phyloP scores from a whole-genome alignment of 1,140 invertebrate genomes.

The Brachionus plicatilis region DNA sequence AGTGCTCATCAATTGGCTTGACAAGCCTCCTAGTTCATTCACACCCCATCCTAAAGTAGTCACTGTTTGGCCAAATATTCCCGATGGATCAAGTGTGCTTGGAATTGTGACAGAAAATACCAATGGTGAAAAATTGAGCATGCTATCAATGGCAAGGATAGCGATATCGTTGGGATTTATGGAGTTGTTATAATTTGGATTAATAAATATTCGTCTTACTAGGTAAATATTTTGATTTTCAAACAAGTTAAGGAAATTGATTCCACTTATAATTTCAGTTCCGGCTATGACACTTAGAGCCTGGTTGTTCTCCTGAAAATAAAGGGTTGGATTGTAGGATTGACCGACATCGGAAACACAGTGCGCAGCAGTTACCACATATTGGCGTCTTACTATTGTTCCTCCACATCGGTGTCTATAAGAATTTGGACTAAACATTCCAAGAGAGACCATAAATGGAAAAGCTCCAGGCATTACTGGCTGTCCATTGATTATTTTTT shows the following conservation, averaged over 20 bases:
- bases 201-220: not conserved
- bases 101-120: not conserved
- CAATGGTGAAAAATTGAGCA: not conserved
- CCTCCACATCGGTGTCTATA: constrained; percentile 44
- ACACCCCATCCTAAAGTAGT: not conserved
- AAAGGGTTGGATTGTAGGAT: not conserved
- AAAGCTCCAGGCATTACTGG: not conserved
- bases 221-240: not conserved
- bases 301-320: not conserved
- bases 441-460: not conserved
- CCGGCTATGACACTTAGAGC: not conserved
- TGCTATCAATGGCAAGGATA: not conserved
- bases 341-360: constrained; percentile 42
- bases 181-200: not conserved
- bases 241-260: not conserved
- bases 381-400: constrained; percentile 43
- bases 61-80: not conserved
- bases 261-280: not conserved
- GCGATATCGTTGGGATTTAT: not conserved
- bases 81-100: not conserved
- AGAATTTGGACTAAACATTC: too few species aligned
- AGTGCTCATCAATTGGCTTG: not conserved
- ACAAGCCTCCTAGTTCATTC: not conserved
- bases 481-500: not conserved
- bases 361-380: constrained; percentile 45